Base-by-base conservation (phyloP, 2,113 vertebrate genomes). In the Oryzias curvinotus region DNA sequence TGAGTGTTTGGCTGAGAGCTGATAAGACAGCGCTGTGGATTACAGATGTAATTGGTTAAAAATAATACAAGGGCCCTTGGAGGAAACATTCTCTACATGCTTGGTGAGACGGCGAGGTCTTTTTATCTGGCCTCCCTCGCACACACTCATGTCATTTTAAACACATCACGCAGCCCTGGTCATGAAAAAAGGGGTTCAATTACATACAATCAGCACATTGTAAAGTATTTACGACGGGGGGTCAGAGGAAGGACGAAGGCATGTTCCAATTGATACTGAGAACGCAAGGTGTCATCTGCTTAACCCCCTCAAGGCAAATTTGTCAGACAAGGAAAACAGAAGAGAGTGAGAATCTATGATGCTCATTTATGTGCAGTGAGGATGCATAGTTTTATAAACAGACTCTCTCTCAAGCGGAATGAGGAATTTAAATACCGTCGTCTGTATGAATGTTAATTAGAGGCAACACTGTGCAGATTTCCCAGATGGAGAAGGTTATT, bases 61-160 rank as follows among this genome's bases (percentile, higher is more conserved):
- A 90, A 88, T 87, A 90, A 84, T 75, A 79, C 78, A 85, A 88
- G 86, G 88, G 53, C 62, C 47, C 84, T 80, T 85, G 64, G 51
- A 90, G 87, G 86, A 77, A 73, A 88, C 82, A 74, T 90, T 87
- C 85, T 60, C 41, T 62, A 63, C 44, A 71, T 64, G 65, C 68
- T 36, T 66, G 47, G 49, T 18, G 36, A 62, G 62, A 60, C 65
- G 7, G 14, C 26, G 55, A 52, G 55, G 48, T 54, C 50, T 16
- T 68, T 73, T 79, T 73, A 84, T 84, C 77, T 12, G n/a, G 44
- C 59, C 46, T 45, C 46, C 5, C 68, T 10, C 19, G 17, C 36
- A 42, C 44, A 55, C 36, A 58, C n/a, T 53, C n/a, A 54, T 43
- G 36, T 45, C 45, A 59, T 21, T 56, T 15, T 17, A 60, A 28